Evolutionary conservation across 30 jellyfish, hydroid and myxozoan genomes (phyloP).

Genomic region (Aurelia coerulea): DNA sequence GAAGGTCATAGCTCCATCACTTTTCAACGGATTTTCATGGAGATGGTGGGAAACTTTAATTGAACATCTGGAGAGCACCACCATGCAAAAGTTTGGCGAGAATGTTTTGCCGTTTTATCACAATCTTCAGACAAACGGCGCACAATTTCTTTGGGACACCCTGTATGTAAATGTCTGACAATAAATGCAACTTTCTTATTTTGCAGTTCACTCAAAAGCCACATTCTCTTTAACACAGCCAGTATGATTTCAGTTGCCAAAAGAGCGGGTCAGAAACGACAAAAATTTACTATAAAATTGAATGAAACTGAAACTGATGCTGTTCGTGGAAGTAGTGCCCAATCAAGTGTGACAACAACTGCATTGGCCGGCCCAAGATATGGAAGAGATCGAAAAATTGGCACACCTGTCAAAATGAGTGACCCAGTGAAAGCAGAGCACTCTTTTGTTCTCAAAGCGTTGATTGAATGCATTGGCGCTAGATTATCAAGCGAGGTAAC

Average conservation of each 20-base stretch:
- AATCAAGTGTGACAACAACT: slow-evolving; percentile 65
- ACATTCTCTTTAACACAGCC: slow-evolving; percentile 63
- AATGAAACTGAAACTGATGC: slow-evolving; percentile 49
- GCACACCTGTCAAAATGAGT: slow-evolving; percentile 45
- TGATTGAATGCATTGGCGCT: slow-evolving; percentile 75
- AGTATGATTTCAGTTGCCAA: slow-evolving; percentile 58
- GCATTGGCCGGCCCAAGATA: slow-evolving; percentile 49
- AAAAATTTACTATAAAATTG: slow-evolving; percentile 19
- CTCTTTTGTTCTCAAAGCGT: slow-evolving; percentile 49
- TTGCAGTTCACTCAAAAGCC: slow-evolving; percentile 34
- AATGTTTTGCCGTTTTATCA: too few species aligned
- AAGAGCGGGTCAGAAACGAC: slow-evolving; percentile 58
- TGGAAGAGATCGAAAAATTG: slow-evolving; percentile 60
- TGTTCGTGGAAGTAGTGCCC: slow-evolving; percentile 59
- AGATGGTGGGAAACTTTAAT: too few species aligned
- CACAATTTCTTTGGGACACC: too few species aligned
- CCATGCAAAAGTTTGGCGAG: too few species aligned
- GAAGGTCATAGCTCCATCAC: too few species aligned
- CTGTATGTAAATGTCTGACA: too few species aligned
- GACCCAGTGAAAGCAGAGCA: slow-evolving; percentile 68
- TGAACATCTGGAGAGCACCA: too few species aligned
- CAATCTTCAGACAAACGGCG: too few species aligned
- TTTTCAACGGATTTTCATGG: too few species aligned
- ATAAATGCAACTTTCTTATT: not conserved
- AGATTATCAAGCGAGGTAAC: slow-evolving; percentile 81